phyloP scores from a whole-genome alignment of 2,797 vertebrate genomes.

The Pitangus sulphuratus region DNA sequence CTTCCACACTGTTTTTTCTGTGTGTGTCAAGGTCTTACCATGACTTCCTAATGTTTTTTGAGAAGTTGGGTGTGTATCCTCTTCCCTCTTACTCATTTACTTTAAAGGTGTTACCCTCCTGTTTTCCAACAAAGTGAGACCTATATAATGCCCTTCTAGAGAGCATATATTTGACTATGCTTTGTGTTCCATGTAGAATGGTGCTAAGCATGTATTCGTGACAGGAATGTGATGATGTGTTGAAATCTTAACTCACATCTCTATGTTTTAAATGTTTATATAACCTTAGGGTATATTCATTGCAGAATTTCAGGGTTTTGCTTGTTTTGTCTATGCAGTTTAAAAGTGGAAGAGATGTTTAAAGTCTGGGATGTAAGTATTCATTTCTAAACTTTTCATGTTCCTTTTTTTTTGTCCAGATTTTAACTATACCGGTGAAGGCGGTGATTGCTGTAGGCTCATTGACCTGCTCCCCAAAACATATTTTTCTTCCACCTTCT shows the following conservation, averaged over 20 bases:
- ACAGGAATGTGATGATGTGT: not conserved
- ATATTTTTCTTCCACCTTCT: conserved; percentile 88
- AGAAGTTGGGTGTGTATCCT: not conserved
- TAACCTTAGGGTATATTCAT: not conserved
- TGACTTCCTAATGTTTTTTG: not conserved
- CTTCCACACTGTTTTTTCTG: rapidly evolving
- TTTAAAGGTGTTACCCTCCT: not conserved
- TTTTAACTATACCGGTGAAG: conserved; percentile 95
- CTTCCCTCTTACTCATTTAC: not conserved
- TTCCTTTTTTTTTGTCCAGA: conserved; percentile 73
- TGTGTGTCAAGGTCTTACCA: not conserved
- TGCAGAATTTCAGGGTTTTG: not conserved
- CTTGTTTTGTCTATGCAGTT: not conserved
- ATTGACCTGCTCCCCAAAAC: conserved; percentile 89
- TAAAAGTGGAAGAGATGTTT: not conserved
- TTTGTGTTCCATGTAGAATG: not conserved
- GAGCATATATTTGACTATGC: not conserved
- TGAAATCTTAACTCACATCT: not conserved
- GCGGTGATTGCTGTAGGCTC: conserved; percentile 94
- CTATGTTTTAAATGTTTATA: not conserved
- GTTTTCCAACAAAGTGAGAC: not conserved
- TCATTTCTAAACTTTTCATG: not conserved
- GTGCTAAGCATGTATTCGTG: not conserved
- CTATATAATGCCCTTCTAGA: not conserved
- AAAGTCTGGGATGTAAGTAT: not conserved